These are phyloP conservation scores for Onychorhynchus coronatus DNA, from an alignment of 2,113 vertebrate species.

Conservation along the genomic window DNA sequence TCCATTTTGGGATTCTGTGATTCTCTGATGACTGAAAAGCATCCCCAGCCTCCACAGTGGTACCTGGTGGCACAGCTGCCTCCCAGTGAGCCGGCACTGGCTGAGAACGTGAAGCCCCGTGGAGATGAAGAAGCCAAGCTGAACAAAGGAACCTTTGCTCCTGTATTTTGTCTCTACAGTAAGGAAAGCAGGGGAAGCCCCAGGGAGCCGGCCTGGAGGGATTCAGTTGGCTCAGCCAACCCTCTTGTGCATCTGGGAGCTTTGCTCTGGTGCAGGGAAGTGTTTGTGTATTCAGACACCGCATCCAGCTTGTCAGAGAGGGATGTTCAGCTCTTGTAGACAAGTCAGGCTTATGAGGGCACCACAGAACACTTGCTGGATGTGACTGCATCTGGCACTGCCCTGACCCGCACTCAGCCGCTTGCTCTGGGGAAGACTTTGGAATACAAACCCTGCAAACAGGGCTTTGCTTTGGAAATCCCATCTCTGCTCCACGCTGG, in stretches of 20 bases:
- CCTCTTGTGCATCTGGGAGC: neutral
- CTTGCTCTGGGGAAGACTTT: neutral
- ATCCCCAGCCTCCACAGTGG: neutral
- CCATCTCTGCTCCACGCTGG: neutral
- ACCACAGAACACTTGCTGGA: neutral
- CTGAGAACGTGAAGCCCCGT: accelerated
- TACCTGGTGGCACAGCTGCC: neutral
- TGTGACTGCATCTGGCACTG: neutral
- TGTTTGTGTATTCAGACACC: neutral
- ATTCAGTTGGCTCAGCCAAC: neutral
- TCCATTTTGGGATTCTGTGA: neutral
- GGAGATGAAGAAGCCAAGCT: neutral
- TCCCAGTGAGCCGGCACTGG: accelerated
- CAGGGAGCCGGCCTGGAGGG: neutral
- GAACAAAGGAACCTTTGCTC: neutral
- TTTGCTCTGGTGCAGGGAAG: neutral
- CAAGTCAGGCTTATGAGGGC: constrained; percentile 8
- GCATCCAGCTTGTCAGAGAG: neutral
- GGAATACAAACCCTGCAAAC: neutral
- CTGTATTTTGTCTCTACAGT: neutral
- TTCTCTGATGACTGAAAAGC: neutral
- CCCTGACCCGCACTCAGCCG: neutral
- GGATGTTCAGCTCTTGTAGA: neutral
- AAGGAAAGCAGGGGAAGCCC: neutral
- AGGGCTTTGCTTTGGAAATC: neutral